phyloP scores from a whole-genome alignment of 2,113 vertebrate species.

The Phaethornis superciliosus region DNA sequence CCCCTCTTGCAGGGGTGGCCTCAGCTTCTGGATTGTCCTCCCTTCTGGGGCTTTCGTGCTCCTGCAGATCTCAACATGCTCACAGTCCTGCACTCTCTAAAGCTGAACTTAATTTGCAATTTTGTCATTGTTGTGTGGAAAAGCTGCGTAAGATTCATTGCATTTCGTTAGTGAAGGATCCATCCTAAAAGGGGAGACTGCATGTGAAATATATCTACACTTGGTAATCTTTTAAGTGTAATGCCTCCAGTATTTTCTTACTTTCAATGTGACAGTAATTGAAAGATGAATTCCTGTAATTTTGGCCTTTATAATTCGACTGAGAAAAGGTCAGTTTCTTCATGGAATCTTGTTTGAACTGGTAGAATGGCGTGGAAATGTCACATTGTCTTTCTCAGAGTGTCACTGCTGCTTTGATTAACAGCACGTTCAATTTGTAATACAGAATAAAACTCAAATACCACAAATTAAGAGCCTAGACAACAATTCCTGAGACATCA shows the following conservation, averaged over 20 bases:
- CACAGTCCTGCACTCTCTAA: background rate
- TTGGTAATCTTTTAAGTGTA: slow-evolving; percentile 34
- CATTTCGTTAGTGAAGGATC: background rate
- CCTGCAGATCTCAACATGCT: background rate
- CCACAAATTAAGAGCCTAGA: background rate
- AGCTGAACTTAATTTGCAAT: background rate
- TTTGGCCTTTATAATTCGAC: slow-evolving; percentile 68
- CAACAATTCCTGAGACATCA: background rate
- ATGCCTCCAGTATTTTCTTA: slow-evolving; percentile 36
- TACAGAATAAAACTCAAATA: background rate
- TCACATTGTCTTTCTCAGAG: slow-evolving; percentile 35
- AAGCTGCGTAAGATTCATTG: background rate
- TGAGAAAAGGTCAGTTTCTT: slow-evolving; percentile 68
- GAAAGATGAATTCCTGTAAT: slow-evolving; percentile 47
- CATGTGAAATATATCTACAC: slow-evolving; percentile 39
- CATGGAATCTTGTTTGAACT: slow-evolving; percentile 11
- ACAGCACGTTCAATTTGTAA: slow-evolving; percentile 32
- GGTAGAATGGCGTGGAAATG: slow-evolving; percentile 34
- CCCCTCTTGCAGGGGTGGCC: no score
- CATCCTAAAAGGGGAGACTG: background rate
- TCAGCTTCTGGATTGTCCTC: background rate
- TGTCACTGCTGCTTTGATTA: slow-evolving; percentile 51
- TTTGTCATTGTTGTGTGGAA: background rate
- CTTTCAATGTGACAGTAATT: slow-evolving; percentile 64
- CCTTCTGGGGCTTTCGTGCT: background rate